phyloP scores from a whole-genome alignment of 1,140 invertebrate species.

The Ostrea edulis region DNA sequence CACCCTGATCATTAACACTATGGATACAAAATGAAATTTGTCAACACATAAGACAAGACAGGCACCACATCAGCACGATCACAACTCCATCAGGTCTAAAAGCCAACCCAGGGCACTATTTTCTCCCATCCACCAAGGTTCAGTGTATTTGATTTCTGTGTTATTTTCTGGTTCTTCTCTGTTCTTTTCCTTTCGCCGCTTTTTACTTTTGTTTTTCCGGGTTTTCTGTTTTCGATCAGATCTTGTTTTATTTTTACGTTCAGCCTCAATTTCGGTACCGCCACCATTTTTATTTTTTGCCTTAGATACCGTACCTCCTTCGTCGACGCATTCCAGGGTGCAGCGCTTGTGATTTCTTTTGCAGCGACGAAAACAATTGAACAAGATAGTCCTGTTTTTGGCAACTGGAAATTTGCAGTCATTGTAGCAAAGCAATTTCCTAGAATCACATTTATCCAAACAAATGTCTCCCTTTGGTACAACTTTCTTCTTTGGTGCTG shows the following conservation, averaged over 20 bases:
- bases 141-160: neutral
- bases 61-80: neutral
- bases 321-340: neutral
- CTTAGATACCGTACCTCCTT: neutral
- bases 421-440: neutral
- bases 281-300: neutral
- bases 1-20: too few relatives aligned
- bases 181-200: neutral
- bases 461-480: neutral
- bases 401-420: constrained; percentile 16
- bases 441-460: constrained; percentile 19
- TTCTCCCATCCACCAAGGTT: constrained; percentile 24
- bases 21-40: neutral
- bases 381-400: neutral
- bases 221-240: neutral
- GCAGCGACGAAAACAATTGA: neutral
- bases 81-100: constrained; percentile 15
- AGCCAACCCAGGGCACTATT: neutral
- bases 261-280: neutral
- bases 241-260: neutral
- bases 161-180: neutral
- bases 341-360: neutral
- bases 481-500: neutral
- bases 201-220: neutral
- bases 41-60: neutral